phyloP scores from a whole-genome alignment of 2,797 vertebrate genomes.

The Poecilia picta region DNA sequence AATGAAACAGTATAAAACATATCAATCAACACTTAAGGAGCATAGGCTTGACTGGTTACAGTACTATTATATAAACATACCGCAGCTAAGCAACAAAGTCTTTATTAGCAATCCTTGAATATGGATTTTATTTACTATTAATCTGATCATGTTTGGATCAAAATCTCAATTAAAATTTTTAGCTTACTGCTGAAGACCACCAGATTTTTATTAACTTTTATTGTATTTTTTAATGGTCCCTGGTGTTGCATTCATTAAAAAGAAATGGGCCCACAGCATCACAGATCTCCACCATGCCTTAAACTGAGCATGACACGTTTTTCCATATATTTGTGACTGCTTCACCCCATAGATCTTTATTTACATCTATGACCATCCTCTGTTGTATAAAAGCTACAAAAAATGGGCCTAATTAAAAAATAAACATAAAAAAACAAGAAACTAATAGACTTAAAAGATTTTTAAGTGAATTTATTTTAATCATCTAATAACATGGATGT shows the following conservation, averaged over 20 bases:
- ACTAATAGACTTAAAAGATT: neutral
- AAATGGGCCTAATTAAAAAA: neutral
- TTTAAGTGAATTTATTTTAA: neutral
- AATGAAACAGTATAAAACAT: neutral
- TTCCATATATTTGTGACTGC: neutral
- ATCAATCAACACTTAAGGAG: neutral
- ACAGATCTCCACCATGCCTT: neutral
- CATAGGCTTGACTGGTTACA: neutral
- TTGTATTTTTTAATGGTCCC: neutral
- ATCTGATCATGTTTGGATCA: neutral
- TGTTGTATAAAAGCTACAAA: neutral
- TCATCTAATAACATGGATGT: neutral
- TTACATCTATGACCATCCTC: neutral
- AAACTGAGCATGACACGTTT: neutral
- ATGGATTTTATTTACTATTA: neutral
- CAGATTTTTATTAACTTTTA: neutral
- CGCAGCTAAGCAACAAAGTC: neutral
- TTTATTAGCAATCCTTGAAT: neutral
- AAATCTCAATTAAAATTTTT: neutral
- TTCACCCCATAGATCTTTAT: neutral
- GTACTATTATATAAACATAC: neutral
- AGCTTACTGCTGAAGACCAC: too few relatives aligned
- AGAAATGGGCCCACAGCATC: neutral
- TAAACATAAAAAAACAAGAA: neutral
- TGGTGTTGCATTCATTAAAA: neutral